Percentiles rank a stretch among this genome's conserved stretches.
Conservation (phyloP, 2,888 invertebrate genomes). For the Plemyria rubiginata region DNA sequence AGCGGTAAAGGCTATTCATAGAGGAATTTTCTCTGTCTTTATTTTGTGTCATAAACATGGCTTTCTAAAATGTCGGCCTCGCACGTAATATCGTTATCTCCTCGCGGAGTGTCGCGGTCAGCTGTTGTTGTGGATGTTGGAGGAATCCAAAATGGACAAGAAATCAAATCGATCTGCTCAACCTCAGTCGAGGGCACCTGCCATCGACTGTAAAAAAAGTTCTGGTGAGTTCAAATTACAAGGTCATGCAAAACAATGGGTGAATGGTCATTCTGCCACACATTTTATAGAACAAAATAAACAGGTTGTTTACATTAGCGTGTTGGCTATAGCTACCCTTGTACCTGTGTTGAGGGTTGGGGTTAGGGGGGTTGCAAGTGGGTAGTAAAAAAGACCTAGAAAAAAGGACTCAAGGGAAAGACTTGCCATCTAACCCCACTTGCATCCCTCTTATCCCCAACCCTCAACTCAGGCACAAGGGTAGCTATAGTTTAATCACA, state of each 20-base stretch:
- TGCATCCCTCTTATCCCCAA: no score
- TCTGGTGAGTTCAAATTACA: slow-evolving; percentile 84
- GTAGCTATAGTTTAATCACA: no score
- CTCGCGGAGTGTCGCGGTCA: slow-evolving; percentile 88
- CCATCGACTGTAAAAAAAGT: slow-evolving; percentile 90
- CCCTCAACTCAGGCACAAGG: no score
- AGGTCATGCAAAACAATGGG: slow-evolving; percentile 49
- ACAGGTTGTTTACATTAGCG: slow-evolving; percentile 26
- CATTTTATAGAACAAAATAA: slow-evolving; percentile 3
- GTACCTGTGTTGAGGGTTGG: no score
- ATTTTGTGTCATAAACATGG: slow-evolving; percentile 88
- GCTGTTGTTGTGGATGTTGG: slow-evolving; percentile 82
- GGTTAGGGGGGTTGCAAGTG: no score
- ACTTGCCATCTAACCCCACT: no score
- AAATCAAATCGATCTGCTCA: slow-evolving; percentile 89
- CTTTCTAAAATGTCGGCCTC: slow-evolving; percentile 92
- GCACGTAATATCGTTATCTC: slow-evolving; percentile 88
- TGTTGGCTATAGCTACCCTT: no score
- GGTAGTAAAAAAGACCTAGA: no score
- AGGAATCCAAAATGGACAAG: slow-evolving; percentile 90
- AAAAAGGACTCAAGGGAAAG: no score
- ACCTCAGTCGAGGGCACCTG: slow-evolving; percentile 88
- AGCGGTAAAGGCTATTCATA: slow-evolving; percentile 63
- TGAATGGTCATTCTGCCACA: slow-evolving; percentile 20
- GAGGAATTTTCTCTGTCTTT: slow-evolving; percentile 79